Evolutionary conservation across 2,888 invertebrate genomes (phyloP), one percentile per base, ranked within the genome.

Genomic region (Drosophila testacea): DNA sequence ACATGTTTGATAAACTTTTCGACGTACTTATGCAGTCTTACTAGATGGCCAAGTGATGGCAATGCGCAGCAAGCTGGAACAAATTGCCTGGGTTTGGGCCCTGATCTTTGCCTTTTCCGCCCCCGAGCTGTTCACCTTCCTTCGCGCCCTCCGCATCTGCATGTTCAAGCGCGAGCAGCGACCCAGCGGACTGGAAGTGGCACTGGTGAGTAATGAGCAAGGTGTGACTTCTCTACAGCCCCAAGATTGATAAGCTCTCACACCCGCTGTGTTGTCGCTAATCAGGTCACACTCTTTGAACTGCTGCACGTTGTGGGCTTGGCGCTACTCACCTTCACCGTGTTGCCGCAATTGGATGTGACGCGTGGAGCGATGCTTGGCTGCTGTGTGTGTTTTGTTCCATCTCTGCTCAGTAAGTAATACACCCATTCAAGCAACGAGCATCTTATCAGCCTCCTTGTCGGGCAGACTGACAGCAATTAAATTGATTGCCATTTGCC

Each of bases 311-410:
- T 96, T 0, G 93, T 96, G 41, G 98, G 98, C 11, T 92, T 96
- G 81, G 95, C 96, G 0, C 91, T 97, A 38, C 93, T 98, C 28
- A 94, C 96, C 32, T 95, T 97, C 75, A 92, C 95, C 38, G 94
- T 97, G 46, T 93, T 98, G 39, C 98, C 98, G 0, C 94, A 96
- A 77, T 90, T 98, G 78, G 97, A 97, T 91, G 95, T 96, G 0
- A 94, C 97, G 9, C 96, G 96, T 90, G 97, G 96, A 1, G 95
- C 96, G 1, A 96, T 97, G 95, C 93, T 98, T 57, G 96, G 96
- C 88, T 97, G 96, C 91, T 96, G 96, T 27, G 94, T 97, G 74
- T 97, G 96, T 89, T 94, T 98, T 79, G 92, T 97, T 10, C 98
- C 98, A 0, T 95, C 95, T n/a, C 77, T 97, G 66, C 93, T 96